A percentile compares a stretch with the other conserved stretches of the same genome.
Evolutionary conservation across 2,888 invertebrate species (phyloP).

Genomic region (Watsonalla binaria): DNA sequence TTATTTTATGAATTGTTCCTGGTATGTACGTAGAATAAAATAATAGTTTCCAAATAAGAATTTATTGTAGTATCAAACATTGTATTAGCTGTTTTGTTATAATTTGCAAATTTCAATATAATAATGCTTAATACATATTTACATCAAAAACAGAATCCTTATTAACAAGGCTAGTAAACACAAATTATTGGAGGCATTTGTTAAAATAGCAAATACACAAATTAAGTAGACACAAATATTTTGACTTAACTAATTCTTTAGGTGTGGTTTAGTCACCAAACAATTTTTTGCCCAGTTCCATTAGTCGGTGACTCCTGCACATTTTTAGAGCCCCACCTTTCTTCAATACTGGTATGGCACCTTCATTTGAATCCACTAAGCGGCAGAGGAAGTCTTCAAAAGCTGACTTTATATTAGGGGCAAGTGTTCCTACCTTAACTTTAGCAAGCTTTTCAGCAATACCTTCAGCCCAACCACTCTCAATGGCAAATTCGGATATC

Average conservation of each 20-base stretch:
- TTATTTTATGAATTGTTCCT: no score
- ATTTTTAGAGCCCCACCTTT: conserved; percentile 90
- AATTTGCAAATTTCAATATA: neutral
- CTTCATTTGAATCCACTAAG: conserved; percentile 88
- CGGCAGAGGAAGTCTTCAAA: conserved; percentile 94
- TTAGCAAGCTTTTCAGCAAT: conserved; percentile 89
- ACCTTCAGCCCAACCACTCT: conserved; percentile 96
- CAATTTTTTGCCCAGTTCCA: conserved; percentile 92
- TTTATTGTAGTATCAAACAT: neutral
- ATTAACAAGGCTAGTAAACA: neutral
- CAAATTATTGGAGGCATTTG: conserved; percentile 8
- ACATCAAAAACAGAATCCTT: neutral
- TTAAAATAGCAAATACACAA: conserved; percentile 28
- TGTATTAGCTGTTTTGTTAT: neutral
- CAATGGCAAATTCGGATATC: conserved; percentile 94
- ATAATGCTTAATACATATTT: neutral
- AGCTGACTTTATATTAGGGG: conserved; percentile 91
- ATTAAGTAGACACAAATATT: conserved; percentile 35
- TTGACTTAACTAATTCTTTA: conserved; percentile 14
- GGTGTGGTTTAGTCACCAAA: conserved; percentile 85
- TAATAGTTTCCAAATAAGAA: neutral
- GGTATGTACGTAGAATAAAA: no score
- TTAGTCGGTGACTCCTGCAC: conserved; percentile 91
- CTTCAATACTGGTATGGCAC: conserved; percentile 86
- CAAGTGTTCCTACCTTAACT: conserved; percentile 89